Percentiles rank a stretch among this genome's conserved stretches.
Conservation (phyloP, 2,888 invertebrate species). For the Drosophila nigritarsus region DNA sequence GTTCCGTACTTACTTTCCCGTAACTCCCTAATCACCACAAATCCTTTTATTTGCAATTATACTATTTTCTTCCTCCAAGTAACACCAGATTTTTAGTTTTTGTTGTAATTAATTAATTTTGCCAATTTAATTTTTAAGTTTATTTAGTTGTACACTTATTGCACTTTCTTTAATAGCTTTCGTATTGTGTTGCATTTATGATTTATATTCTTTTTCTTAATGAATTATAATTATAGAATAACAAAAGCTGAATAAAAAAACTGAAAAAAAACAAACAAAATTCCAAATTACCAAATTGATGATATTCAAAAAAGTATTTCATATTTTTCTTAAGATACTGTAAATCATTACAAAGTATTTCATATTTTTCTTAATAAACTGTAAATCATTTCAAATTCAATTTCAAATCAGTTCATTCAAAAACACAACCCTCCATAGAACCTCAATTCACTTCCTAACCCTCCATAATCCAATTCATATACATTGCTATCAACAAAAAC, state of each 20-base stretch:
- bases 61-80: conserved; percentile 8
- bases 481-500: conserved; percentile 41
- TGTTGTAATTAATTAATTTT: conserved; percentile 25
- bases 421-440: conserved; percentile 3
- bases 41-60: conserved; percentile 16
- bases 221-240: conserved; percentile 29
- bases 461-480: conserved; percentile 20
- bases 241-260: conserved; percentile 54
- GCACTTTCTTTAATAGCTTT: conserved; percentile 36
- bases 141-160: conserved; percentile 31
- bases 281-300: conserved; percentile 52
- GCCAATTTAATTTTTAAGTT: conserved; percentile 7
- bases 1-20: conserved; percentile 33
- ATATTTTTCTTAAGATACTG: conserved; percentile 17
- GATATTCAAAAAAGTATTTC: conserved; percentile 19
- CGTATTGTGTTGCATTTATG: conserved; percentile 36
- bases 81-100: conserved; percentile 26
- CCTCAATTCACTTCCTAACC: conserved; percentile 18
- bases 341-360: conserved; percentile 15
- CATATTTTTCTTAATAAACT: conserved; percentile 15
- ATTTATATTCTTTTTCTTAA: conserved; percentile 20
- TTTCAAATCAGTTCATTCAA: conserved; percentile 29
- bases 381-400: conserved; percentile 13
- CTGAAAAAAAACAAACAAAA: conserved; percentile 33
- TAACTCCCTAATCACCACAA: conserved; percentile 18